Evolutionary conservation across 2,888 invertebrate genomes (phyloP), one percentile per base, ranked within the genome.

Genomic region (Tipula lateralis): DNA sequence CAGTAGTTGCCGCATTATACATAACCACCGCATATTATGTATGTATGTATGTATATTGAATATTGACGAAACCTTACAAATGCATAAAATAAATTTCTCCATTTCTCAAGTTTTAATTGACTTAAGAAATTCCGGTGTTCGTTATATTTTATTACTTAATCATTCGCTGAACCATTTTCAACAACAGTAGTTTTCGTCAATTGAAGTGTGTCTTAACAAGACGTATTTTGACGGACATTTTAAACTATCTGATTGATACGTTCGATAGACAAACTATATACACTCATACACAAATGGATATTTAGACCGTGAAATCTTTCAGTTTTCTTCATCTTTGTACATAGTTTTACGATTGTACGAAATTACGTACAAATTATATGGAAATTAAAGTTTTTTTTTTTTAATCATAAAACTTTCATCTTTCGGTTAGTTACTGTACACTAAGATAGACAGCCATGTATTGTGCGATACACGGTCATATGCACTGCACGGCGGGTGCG

Each of bases 261-360:
- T 66, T 24, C 44, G n/a, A 66, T 24, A 24, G 2, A 9, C 2
- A 19, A 66, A 66, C 6, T 24, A 24, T 9, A 66, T 66, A 66
- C 66, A 12, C 7, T 66, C 66, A 66, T 66, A 66, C 2, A 66
- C 24, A 66, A 66, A 24, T 66, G 24, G 24, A 66, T 66, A 66
- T 66, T 66, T 9, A 66, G 66, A 66, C 66, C 66, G 66, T 66
- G 66, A 66, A 66, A 66, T 66, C 19, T 66, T 66, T 44, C 44
- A 3, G 44, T 44, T 44, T 44, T 44, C 44, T 19, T 44, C 44
- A 6, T 16, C 16, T 44, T 16, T 44, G 66, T 66, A 66, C 66
- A 66, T 66, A 66, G 24, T 66, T 24, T 66, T 66, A 66, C 66
- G 66, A 66, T 66, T 66, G 24, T 66, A 66, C 6, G 24, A 24